Evolutionary conservation across 1,140 invertebrate species (phyloP).

Genomic region (Sesamia nonagrioides): DNA sequence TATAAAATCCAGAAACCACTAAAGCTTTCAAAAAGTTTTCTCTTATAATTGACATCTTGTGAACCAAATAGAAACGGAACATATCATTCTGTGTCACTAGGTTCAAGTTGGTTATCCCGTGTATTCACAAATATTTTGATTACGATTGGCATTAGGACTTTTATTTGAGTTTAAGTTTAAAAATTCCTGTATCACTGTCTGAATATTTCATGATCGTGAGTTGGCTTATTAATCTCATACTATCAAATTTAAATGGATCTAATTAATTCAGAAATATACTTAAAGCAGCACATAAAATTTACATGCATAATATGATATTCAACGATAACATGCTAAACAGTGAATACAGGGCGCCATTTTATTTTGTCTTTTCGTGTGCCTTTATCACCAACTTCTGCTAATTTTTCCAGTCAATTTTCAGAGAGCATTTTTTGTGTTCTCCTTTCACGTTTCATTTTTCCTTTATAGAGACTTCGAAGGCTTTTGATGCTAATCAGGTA

Average conservation of each 20-base stretch:
- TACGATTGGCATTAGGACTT: no score
- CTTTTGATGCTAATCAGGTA: slow-evolving; percentile 26
- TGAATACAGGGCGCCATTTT: slow-evolving; percentile 8
- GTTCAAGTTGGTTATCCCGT: no score
- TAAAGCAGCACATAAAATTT: slow-evolving; percentile 12
- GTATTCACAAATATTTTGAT: no score
- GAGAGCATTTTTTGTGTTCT: slow-evolving; percentile 13
- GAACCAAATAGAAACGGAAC: no score
- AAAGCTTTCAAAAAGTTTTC: no score
- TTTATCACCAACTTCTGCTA: slow-evolving; percentile 6
- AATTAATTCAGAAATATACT: slow-evolving; percentile 12
- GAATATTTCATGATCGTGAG: not conserved
- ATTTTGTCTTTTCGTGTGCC: not conserved
- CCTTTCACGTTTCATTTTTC: slow-evolving; percentile 2
- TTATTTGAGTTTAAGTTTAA: no score
- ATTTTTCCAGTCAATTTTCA: slow-evolving; percentile 31
- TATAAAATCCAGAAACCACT: no score
- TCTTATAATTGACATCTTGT: no score
- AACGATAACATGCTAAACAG: slow-evolving; percentile 19
- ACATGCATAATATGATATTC: slow-evolving; percentile 39
- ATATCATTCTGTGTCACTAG: no score
- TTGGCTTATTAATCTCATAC: not conserved
- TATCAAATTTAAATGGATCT: slow-evolving; percentile 16
- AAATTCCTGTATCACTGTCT: no score
- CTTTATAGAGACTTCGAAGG: not conserved